These are phyloP conservation scores for Ptychodera flava DNA, from an alignment of 35 echinoderm and acorn worm species.

Conservation along the genomic window DNA sequence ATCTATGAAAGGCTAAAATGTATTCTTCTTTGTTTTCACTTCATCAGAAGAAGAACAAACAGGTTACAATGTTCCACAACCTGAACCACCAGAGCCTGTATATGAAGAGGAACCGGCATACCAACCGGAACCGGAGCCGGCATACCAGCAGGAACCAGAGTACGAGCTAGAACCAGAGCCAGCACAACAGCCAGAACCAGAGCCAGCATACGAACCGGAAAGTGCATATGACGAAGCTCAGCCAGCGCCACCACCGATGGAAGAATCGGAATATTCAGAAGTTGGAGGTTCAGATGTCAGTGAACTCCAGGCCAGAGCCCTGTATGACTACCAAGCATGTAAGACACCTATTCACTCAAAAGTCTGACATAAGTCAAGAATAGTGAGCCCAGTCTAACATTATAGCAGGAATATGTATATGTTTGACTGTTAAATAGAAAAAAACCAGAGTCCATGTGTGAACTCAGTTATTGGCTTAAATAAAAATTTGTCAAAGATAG, in stretches of 20 bases:
- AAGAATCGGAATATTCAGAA: not conserved
- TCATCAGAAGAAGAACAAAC: not conserved
- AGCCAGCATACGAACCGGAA: slow-evolving; percentile 20
- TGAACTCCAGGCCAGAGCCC: slow-evolving; percentile 29
- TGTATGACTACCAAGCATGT: slow-evolving; percentile 91
- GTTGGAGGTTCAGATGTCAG: not conserved
- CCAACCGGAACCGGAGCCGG: not conserved
- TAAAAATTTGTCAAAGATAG: too few species aligned
- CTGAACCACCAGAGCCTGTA: not conserved
- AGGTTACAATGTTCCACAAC: not conserved
- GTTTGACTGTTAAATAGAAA: too few species aligned
- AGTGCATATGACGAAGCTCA: not conserved
- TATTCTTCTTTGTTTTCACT: too few species aligned
- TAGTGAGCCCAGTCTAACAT: too few species aligned
- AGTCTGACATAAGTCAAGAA: too few species aligned
- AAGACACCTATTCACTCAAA: too few species aligned
- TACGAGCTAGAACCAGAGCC: slow-evolving; percentile 14
- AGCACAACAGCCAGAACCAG: slow-evolving; percentile 3
- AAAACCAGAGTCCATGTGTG: too few species aligned
- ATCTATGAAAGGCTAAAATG: too few species aligned
- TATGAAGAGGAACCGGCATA: not conserved
- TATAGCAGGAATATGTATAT: too few species aligned
- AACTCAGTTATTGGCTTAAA: too few species aligned
- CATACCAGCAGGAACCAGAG: not conserved
- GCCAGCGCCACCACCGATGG: not conserved